These are phyloP conservation scores for Passerina amoena DNA, from an alignment of 2,113 vertebrate species.

Conservation along the genomic window DNA sequence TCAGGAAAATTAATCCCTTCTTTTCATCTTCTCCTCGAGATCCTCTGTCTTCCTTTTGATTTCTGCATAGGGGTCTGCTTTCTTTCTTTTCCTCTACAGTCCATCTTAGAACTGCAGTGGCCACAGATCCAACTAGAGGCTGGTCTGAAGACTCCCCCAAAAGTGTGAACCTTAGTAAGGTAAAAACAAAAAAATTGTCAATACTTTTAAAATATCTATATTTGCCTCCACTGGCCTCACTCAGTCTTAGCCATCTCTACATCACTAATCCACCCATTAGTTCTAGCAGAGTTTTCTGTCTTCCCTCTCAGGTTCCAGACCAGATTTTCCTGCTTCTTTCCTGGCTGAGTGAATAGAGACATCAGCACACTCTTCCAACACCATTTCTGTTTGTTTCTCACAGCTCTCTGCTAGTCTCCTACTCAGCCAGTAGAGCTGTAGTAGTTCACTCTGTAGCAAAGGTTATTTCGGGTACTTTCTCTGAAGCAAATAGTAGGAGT, in stretches of 20 bases:
- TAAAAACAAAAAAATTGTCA: not conserved
- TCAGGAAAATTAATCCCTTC: not conserved
- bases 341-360: not conserved
- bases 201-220: not conserved
- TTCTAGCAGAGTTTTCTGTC: not conserved
- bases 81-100: not conserved
- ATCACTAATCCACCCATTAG: not conserved
- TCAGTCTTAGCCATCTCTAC: not conserved
- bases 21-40: not conserved
- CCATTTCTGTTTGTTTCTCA: constrained; percentile 45
- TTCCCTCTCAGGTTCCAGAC: not conserved
- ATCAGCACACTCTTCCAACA: not conserved
- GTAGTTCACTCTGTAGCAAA: constrained; percentile 56
- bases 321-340: constrained; percentile 41
- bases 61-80: not conserved
- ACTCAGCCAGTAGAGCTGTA: constrained; percentile 13
- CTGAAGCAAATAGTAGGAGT: constrained; percentile 62
- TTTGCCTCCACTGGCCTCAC: not conserved
- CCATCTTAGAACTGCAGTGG: not conserved
- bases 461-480: constrained; percentile 64
- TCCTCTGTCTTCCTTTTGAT: not conserved
- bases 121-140: not conserved
- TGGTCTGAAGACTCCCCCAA: not conserved
- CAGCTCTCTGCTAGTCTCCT: constrained; percentile 9
- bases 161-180: not conserved